These are phyloP conservation scores for Pentamera pediparva DNA, from an alignment of 53 echinoderm and acorn worm species.

Conservation along the genomic window DNA sequence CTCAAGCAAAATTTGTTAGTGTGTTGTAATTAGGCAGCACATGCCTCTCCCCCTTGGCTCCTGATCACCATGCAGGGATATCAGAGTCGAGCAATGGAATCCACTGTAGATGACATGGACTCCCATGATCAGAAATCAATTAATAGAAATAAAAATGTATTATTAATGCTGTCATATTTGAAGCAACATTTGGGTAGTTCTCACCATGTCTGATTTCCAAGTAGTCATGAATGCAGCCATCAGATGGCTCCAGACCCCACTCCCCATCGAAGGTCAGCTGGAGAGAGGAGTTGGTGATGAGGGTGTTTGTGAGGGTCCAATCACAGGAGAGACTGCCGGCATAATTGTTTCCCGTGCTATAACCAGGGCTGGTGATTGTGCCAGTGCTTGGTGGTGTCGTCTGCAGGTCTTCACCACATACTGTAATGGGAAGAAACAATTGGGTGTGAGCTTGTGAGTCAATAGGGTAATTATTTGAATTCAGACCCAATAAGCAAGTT, in stretches of 20 bases:
- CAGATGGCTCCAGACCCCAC: slow-evolving; percentile 58
- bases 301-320: slow-evolving; percentile 65
- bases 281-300: slow-evolving; percentile 62
- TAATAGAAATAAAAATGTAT: too few relatives aligned
- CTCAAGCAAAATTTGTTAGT: too few relatives aligned
- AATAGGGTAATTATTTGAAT: too few relatives aligned
- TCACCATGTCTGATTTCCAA: slow-evolving; percentile 72
- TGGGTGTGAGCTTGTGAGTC: too few relatives aligned
- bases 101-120: too few relatives aligned
- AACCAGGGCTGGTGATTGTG: slow-evolving; percentile 63
- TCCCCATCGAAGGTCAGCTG: slow-evolving; percentile 49
- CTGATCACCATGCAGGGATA: too few relatives aligned
- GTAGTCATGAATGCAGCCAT: slow-evolving; percentile 56
- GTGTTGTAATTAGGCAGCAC: too few relatives aligned
- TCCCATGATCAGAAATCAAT: too few relatives aligned
- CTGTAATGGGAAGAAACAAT: slow-evolving; percentile 33
- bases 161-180: not conserved
- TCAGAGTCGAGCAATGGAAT: too few relatives aligned
- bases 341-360: slow-evolving; percentile 60
- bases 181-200: not conserved
- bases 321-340: slow-evolving; percentile 63
- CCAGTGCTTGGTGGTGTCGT: slow-evolving; percentile 44
- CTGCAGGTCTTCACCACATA: slow-evolving; percentile 61
- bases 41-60: too few relatives aligned
- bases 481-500: too few relatives aligned